phyloP scores from a whole-genome alignment of 2,113 vertebrate genomes.

The Lates calcarifer region DNA sequence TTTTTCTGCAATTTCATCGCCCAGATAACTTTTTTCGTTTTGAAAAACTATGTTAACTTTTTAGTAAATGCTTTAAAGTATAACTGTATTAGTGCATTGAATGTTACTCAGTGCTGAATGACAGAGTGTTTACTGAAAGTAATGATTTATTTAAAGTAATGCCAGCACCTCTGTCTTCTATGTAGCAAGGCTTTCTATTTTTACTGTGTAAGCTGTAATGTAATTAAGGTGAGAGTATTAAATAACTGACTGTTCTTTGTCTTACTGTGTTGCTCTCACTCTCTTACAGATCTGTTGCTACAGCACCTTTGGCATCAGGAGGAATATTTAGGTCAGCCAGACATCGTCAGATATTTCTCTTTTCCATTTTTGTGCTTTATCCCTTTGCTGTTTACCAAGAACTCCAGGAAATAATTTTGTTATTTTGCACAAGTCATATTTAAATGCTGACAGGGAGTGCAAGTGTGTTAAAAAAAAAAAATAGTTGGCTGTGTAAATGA shows the following conservation, averaged over 20 bases:
- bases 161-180: background rate
- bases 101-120: background rate
- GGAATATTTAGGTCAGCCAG: conserved; percentile 46
- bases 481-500: background rate
- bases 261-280: conserved; percentile 34
- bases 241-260: conserved; percentile 34
- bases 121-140: background rate
- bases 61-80: background rate
- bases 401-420: background rate
- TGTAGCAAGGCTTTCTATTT: background rate
- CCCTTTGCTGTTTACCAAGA: background rate
- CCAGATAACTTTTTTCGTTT: background rate
- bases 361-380: background rate
- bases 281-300: conserved; percentile 50
- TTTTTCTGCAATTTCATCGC: background rate
- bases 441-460: background rate
- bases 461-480: background rate
- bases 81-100: background rate
- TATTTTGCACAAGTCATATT: background rate
- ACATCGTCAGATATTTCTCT: conserved; percentile 1
- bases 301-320: conserved; percentile 6
- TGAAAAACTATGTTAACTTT: background rate
- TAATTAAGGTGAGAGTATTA: conserved; percentile 50
- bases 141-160: conserved; percentile 38
- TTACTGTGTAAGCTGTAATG: conserved; percentile 16